A percentile compares a stretch with the other conserved stretches of the same genome.
Evolutionary conservation across 64 coral and sea anemone genomes (phyloP).

Genomic region (Acropora yongei): DNA sequence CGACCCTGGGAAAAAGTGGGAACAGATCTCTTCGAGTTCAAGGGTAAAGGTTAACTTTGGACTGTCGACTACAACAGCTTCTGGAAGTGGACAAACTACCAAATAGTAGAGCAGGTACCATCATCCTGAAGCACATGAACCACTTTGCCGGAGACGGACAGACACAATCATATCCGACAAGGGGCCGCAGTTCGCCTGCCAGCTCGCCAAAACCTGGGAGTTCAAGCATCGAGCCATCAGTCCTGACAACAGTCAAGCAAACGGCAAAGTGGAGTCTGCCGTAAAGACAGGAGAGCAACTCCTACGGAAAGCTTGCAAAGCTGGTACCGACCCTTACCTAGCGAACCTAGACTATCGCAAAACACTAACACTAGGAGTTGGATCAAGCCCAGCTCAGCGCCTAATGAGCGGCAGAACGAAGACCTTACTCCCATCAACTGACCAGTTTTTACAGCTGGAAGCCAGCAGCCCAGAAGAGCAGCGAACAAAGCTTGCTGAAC

Average conservation of each 20-base stretch:
- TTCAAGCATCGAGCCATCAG: slow-evolving; percentile 43
- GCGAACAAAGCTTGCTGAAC: background rate
- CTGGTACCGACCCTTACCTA: slow-evolving; percentile 6
- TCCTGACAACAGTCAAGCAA: slow-evolving; percentile 15
- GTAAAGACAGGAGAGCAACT: slow-evolving; percentile 21
- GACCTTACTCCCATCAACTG: background rate
- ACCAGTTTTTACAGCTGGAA: background rate
- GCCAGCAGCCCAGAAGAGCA: background rate
- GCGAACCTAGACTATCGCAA: background rate
- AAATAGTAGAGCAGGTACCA: background rate
- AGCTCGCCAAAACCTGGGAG: slow-evolving; percentile 13
- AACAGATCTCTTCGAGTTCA: background rate
- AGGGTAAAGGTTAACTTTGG: slow-evolving; percentile 1
- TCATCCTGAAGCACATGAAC: slow-evolving; percentile 12
- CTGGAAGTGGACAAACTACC: slow-evolving; percentile 35
- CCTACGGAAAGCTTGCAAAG: background rate
- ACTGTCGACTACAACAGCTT: slow-evolving; percentile 31
- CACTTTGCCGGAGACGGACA: slow-evolving; percentile 41
- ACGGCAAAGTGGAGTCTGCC: background rate
- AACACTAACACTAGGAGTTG: background rate
- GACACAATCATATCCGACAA: slow-evolving; percentile 36
- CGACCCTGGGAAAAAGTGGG: slow-evolving; percentile 45
- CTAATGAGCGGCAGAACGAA: slow-evolving; percentile 10
- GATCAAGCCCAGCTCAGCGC: slow-evolving; percentile 6
- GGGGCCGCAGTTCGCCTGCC: slow-evolving; percentile 20